A percentile compares a stretch with the other conserved stretches of the same genome.
phyloP scores from a whole-genome alignment of 2,797 vertebrate genomes.

The Eleutherodactylus coqui region DNA sequence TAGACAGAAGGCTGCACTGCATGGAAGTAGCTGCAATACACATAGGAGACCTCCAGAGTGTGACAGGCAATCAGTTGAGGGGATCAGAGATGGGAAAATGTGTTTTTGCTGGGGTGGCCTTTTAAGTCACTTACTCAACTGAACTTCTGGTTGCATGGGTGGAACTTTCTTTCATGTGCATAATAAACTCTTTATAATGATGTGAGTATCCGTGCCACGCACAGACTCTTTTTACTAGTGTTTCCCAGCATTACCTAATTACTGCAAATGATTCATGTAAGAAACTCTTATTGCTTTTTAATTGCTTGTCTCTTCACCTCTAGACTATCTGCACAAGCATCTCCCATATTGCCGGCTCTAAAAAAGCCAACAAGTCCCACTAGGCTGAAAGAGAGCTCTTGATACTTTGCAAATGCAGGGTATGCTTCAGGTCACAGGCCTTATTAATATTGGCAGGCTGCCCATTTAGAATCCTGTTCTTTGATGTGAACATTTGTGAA shows the following conservation, averaged over 20 bases:
- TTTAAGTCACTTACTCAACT: too few relatives aligned
- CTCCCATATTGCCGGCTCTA: not conserved
- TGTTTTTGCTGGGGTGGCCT: too few relatives aligned
- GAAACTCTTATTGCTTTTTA: conserved; percentile 19
- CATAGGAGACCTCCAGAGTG: too few relatives aligned
- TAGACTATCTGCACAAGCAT: not conserved
- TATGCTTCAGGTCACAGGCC: not conserved
- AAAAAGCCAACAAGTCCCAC: not conserved
- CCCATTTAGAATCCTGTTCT: not conserved
- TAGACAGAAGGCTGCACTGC: too few relatives aligned
- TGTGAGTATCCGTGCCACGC: not conserved
- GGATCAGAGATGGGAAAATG: too few relatives aligned
- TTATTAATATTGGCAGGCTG: not conserved
- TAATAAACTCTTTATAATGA: not conserved
- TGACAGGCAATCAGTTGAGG: too few relatives aligned
- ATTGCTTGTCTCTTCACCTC: not conserved
- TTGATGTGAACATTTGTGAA: not conserved
- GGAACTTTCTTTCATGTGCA: not conserved
- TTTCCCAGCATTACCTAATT: not conserved
- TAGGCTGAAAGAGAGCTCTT: conserved; percentile 1
- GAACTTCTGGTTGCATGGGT: not conserved
- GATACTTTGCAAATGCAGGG: not conserved
- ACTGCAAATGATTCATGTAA: not conserved
- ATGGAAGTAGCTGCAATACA: too few relatives aligned
- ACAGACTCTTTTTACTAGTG: not conserved